These are phyloP conservation scores for Clarias laeviceps DNA, from an alignment of 2,797 vertebrate genomes.

Conservation along the genomic window DNA sequence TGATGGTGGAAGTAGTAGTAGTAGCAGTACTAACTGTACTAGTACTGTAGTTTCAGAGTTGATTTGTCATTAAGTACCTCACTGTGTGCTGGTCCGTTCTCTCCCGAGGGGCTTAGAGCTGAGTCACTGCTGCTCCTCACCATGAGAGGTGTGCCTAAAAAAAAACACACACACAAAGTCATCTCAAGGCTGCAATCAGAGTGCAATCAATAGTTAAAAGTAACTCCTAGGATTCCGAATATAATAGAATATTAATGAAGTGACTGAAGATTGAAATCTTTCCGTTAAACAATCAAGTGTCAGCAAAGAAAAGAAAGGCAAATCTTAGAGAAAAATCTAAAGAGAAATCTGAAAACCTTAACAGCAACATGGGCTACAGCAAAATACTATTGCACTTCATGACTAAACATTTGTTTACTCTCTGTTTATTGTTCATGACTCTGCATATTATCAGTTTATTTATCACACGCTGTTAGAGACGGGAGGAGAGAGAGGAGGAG, in stretches of 20 bases:
- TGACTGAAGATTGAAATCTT: not conserved
- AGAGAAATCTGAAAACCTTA: not conserved
- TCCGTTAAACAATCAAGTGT: not conserved
- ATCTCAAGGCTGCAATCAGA: not conserved
- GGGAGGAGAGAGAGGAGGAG: not conserved
- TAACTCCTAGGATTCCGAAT: not conserved
- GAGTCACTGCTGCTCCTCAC: constrained; percentile 62
- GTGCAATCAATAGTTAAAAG: not conserved
- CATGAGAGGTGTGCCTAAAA: constrained; percentile 56
- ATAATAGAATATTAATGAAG: not conserved
- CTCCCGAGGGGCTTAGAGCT: constrained; percentile 47
- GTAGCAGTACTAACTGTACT: not conserved
- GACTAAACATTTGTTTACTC: constrained; percentile 17
- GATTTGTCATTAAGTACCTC: constrained; percentile 33
- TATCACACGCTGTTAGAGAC: constrained; percentile 12
- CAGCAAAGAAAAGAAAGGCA: not conserved
- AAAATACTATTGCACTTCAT: constrained; percentile 8
- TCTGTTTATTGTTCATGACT: constrained; percentile 7
- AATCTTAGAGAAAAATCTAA: not conserved
- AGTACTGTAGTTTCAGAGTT: constrained; percentile 30
- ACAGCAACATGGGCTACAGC: not conserved
- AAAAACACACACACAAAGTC: constrained; percentile 9
- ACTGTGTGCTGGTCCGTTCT: constrained; percentile 29
- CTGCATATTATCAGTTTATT: constrained; percentile 30
- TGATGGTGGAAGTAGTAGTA: no score